Conservation (phyloP, 2,888 invertebrate species). For the Apamea epomidion region DNA sequence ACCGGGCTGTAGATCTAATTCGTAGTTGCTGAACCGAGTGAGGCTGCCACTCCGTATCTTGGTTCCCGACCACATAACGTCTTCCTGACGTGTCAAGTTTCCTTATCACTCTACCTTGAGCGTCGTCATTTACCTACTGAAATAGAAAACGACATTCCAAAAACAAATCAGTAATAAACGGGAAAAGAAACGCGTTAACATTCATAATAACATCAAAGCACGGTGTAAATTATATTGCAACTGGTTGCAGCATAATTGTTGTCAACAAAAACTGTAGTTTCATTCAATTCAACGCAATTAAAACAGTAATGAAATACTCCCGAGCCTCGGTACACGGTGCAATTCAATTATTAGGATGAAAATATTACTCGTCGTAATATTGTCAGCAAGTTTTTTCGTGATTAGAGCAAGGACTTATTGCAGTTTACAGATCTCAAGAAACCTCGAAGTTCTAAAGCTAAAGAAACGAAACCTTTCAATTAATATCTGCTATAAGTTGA, state of each 20-base stretch:
- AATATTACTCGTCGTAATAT: constrained; percentile 18
- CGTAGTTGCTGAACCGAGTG: neutral
- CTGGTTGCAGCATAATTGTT: constrained; percentile 4
- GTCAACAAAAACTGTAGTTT: constrained; percentile 42
- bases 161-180: neutral
- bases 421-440: constrained; percentile 2
- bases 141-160: neutral
- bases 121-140: too few relatives aligned
- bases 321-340: constrained; percentile 4
- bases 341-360: constrained; percentile 34
- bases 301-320: constrained; percentile 46
- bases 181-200: constrained; percentile 13
- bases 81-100: neutral
- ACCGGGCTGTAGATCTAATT: neutral
- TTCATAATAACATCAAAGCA: constrained; percentile 5
- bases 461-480: neutral
- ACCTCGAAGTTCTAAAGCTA: neutral
- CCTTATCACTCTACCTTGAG: neutral
- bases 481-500: neutral
- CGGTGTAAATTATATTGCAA: constrained; percentile 6
- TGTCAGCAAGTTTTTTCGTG: neutral
- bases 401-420: neutral
- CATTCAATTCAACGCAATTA: constrained; percentile 49
- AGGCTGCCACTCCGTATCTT: neutral
- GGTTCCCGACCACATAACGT: neutral